Conservation (phyloP, 2,797 vertebrate genomes). For the Apogon hyalosoma region DNA sequence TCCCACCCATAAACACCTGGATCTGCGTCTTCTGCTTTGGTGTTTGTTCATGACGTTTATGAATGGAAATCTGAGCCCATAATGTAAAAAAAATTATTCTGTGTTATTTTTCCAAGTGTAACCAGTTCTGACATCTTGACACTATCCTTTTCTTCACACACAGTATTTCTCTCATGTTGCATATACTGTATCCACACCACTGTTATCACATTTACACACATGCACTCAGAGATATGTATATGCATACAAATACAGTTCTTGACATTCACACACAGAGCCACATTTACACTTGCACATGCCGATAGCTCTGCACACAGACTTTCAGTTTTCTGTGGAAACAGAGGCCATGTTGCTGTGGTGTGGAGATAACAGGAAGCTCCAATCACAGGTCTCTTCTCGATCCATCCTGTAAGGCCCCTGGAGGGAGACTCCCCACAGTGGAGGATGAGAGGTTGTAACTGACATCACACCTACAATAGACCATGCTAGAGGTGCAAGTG, state of each 20-base stretch:
- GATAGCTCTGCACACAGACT: slow-evolving; percentile 14
- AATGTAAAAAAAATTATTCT: slow-evolving; percentile 10
- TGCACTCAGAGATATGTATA: slow-evolving; percentile 16
- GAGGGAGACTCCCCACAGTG: slow-evolving; percentile 36
- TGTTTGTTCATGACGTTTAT: background rate
- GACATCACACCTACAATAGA: slow-evolving; percentile 54
- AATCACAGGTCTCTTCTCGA: slow-evolving; percentile 54
- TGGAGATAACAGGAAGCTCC: slow-evolving; percentile 72
- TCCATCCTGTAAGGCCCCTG: slow-evolving; percentile 50
- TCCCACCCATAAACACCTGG: background rate
- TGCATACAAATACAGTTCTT: slow-evolving; percentile 44
- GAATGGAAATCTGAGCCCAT: slow-evolving; percentile 3
- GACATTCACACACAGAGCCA: slow-evolving; percentile 29
- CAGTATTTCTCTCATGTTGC: slow-evolving; percentile 24
- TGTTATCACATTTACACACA: slow-evolving; percentile 6
- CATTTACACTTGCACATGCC: slow-evolving; percentile 6
- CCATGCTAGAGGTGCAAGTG: slow-evolving; percentile 39
- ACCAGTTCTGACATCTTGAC: slow-evolving; percentile 1
- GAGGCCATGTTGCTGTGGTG: slow-evolving; percentile 52
- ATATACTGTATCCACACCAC: slow-evolving; percentile 9
- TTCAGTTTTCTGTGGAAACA: slow-evolving; percentile 35
- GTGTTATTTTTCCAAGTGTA: background rate
- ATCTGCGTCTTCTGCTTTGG: background rate
- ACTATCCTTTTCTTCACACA: background rate
- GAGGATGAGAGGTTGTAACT: slow-evolving; percentile 59